Base-by-base conservation (phyloP, 2,797 vertebrate genomes). In the Cottoperca gobio region DNA sequence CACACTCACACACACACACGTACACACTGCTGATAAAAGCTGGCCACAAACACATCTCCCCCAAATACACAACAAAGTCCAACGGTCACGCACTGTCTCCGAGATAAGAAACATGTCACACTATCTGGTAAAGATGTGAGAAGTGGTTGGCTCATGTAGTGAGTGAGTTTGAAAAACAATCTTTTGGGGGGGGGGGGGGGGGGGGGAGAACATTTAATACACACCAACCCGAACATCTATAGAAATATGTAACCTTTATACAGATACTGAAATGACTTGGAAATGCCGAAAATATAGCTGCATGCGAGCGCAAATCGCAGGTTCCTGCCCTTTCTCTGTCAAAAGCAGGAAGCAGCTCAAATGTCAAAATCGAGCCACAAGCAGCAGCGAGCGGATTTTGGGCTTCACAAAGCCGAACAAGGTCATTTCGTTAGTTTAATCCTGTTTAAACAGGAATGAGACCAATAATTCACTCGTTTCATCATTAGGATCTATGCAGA, bases 51-150 rank as follows among this genome's bases (percentile, higher is more conserved):
- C 60, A 40, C 49, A 68, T 57, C 53, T 55, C 46, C 40, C 33
- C 26, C 45, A 74, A 86, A 83, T 63, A 84, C 68, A 77, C 79
- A 73, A 58, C 65, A 82, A 76, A 83, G 88, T 90, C 88, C 88
- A 88, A 84, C 0, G 53, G 80, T 81, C 84, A 61, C 50, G 72
- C 55, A 58, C 60, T 7, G 45, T 72, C 46, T 65, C 21, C 26
- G 73, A 66, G 85, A 91, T 89, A 90, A 90, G 72, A 82, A 40
- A 21, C 43, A 19, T 13, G 59, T 35, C 57, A 73, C 64, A 74
- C 60, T 53, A 19, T 62, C 49, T 19, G 26, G 17, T n/a, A 8
- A 24, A 61, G 1, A 69, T 66, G 58, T 37, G 67, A 37, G 17
- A 28, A 53, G 14, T 28, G 62, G 35, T 45, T 60, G 50, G n/a